Percentiles rank a stretch among this genome's conserved stretches.
Evolutionary conservation across 2,113 vertebrate genomes (phyloP).

Genomic region (Tachysurus vachellii): DNA sequence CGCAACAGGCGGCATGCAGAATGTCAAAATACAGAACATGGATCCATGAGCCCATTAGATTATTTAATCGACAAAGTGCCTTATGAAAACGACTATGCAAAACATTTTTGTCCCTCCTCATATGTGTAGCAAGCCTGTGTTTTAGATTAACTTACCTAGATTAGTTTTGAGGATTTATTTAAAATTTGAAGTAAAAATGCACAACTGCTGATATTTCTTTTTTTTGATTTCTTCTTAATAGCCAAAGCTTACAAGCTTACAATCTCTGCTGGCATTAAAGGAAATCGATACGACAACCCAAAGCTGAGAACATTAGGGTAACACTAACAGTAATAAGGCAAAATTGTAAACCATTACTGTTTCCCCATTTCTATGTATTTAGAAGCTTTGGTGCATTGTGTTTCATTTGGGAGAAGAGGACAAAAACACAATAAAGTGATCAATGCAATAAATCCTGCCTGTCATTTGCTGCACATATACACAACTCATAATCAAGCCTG

Average conservation of each 20-base stretch:
- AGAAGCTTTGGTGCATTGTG: conserved; percentile 78
- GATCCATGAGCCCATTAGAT: conserved; percentile 59
- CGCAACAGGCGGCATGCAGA: conserved; percentile 46
- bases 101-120: conserved; percentile 72
- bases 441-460: conserved; percentile 83
- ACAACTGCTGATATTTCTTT: conserved; percentile 67
- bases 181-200: conserved; percentile 14
- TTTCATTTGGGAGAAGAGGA: conserved; percentile 72
- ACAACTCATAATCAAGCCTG: not conserved
- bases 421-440: conserved; percentile 78
- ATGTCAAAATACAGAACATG: conserved; percentile 44
- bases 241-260: conserved; percentile 62
- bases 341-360: conserved; percentile 71
- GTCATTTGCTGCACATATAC: conserved; percentile 4
- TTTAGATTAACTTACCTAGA: conserved; percentile 54
- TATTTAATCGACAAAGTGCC: conserved; percentile 80
- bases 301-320: conserved; percentile 44
- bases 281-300: conserved; percentile 46
- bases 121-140: conserved; percentile 61
- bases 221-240: conserved; percentile 59
- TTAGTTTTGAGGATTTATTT: conserved; percentile 71
- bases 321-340: conserved; percentile 57
- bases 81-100: conserved; percentile 96
- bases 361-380: conserved; percentile 80
- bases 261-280: conserved; percentile 54